Evolutionary conservation across 2,888 invertebrate species (phyloP), one percentile per base, ranked within the genome.

Genomic region (Scaptomyza tumidula): DNA sequence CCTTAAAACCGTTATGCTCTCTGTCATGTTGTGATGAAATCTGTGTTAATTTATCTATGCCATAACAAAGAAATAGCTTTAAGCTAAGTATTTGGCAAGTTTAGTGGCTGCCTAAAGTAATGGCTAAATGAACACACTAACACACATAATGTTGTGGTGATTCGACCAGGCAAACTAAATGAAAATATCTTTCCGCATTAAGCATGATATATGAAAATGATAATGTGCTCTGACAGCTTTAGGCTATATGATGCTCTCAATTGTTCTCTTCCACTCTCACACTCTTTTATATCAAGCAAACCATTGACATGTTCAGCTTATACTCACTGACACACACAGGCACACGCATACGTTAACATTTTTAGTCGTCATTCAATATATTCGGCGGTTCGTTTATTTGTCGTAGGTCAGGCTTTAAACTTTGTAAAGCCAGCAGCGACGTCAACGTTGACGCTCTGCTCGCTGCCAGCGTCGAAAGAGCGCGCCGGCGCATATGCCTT

Each of bases 161-260:
- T 57, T 54, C 53, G 49, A 45, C 7, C 43, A 54, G 39, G 50
- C 49, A 65, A 66, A 66, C 65, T 68, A 72, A 79, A 78, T 81
- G 75, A 79, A 83, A 80, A 80, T 76, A 87, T 77, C 75, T 75
- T 78, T 78, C 74, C 73, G 76, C 75, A 84, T 88, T 87, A 79
- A 80, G 77, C 73, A 83, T 86, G 83, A 90, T 85, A 79, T 82
- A 88, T 89, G 78, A 76, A 80, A 82, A 81, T 75, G 71, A 70
- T 73, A 79, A 80, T 80, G 75, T 68, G 85, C 79, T 81, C 78
- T 80, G 86, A 86, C 84, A 84, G 78, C 72, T 71, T 60, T 60
- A 59, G 61, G 65, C 64, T 39, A 64, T 63, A 13, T 43, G 35
- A 50, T 37, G 31, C 57, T 56, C n/a, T 35, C 43, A 13, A 45